phyloP scores from a whole-genome alignment of 1,140 invertebrate genomes.

The Planococcus citri region DNA sequence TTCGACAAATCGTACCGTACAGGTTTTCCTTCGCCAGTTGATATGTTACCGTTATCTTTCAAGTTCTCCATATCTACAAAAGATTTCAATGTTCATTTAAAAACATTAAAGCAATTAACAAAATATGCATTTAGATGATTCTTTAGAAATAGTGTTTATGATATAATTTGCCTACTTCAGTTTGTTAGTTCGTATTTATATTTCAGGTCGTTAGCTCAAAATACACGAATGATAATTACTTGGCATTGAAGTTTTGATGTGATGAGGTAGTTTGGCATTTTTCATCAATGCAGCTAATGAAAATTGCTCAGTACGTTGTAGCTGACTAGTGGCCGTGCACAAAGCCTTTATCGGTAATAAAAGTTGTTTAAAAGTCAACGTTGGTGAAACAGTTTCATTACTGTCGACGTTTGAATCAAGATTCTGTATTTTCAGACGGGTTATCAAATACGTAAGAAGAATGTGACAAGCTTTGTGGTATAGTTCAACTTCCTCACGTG shows the following conservation, averaged over 20 bases:
- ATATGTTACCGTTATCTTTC: neutral
- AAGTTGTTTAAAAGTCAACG: conserved; percentile 40
- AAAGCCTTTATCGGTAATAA: conserved; percentile 45
- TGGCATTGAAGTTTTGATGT: conserved; percentile 39
- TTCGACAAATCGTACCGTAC: neutral
- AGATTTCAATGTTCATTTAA: too few relatives aligned
- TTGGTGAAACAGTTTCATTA: conserved; percentile 4
- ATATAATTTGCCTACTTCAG: too few relatives aligned
- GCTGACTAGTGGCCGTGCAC: conserved; percentile 43
- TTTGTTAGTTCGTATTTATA: too few relatives aligned
- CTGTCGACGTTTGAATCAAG: neutral
- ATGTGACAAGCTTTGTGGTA: conserved; percentile 44
- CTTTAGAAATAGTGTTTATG: too few relatives aligned
- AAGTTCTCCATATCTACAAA: conserved; percentile 4
- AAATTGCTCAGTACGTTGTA: conserved; percentile 44
- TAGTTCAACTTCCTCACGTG: conserved; percentile 44
- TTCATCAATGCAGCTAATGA: conserved; percentile 51
- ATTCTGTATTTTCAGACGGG: conserved; percentile 35
- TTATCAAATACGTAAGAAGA: conserved; percentile 42
- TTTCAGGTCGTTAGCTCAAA: too few relatives aligned
- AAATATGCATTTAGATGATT: too few relatives aligned
- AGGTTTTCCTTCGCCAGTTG: neutral
- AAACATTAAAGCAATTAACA: too few relatives aligned
- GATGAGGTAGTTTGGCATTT: conserved; percentile 48
- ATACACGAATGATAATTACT: conserved; percentile 32